A percentile compares a stretch with the other conserved stretches of the same genome.
Conservation (phyloP, 2,113 vertebrate genomes). For the Cettia cetti region DNA sequence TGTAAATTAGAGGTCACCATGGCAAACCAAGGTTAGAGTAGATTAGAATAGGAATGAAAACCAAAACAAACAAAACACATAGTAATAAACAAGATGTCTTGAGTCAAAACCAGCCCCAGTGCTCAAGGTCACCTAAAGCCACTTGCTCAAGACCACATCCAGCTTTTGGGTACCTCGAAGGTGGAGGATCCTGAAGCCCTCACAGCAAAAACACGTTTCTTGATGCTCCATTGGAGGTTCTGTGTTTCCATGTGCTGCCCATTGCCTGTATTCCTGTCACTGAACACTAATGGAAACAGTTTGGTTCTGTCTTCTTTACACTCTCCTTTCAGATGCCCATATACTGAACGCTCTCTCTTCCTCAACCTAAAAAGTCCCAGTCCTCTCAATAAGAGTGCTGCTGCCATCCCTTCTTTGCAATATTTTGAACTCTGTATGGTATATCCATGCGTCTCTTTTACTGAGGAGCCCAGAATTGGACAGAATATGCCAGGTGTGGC, state of each 20-base stretch:
- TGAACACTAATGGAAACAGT: not conserved
- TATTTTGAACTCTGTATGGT: rapidly evolving
- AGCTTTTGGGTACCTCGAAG: not conserved
- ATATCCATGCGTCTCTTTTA: not conserved
- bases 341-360: not conserved
- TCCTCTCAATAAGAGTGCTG: not conserved
- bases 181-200: not conserved
- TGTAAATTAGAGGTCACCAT: not conserved
- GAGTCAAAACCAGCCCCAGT: not conserved
- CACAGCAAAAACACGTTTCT: not conserved
- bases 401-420: not conserved
- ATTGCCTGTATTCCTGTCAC: not conserved
- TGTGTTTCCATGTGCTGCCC: not conserved
- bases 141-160: not conserved
- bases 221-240: not conserved
- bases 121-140: not conserved
- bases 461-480: not conserved
- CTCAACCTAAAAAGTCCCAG: rapidly evolving
- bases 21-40: not conserved
- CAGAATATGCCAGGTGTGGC: not conserved
- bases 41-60: not conserved
- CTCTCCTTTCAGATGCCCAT: not conserved
- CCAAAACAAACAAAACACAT: not conserved
- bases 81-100: not conserved
- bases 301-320: not conserved